A percentile compares a stretch with the other conserved stretches of the same genome.
Evolutionary conservation across 2,113 vertebrate genomes (phyloP).

Genomic region (Prunella fulvescens): DNA sequence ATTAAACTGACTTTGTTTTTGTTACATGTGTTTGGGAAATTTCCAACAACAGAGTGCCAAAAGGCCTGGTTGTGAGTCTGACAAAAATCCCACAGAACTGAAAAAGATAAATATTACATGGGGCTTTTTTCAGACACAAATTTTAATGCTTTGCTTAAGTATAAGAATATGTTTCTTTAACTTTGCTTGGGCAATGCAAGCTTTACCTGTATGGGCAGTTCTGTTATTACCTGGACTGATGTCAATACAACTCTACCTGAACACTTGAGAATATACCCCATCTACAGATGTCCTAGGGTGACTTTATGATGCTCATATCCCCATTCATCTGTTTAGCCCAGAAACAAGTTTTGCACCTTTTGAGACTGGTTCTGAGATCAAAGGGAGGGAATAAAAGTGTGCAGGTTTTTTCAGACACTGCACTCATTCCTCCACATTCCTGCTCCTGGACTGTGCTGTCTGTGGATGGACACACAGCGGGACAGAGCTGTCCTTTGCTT

Average conservation of each 20-base stretch:
- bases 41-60: constrained; percentile 75
- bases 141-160: not conserved
- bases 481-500: not conserved
- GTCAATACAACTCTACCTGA: not conserved
- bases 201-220: not conserved
- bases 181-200: not conserved
- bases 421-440: not conserved
- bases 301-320: not conserved
- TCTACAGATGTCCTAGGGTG: not conserved
- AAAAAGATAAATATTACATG: constrained; percentile 49
- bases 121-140: not conserved
- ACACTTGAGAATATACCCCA: not conserved
- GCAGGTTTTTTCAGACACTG: not conserved
- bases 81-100: constrained; percentile 54
- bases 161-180: not conserved
- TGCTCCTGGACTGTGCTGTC: not conserved
- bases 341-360: not conserved
- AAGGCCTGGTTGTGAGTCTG: constrained; percentile 65
- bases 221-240: accelerated
- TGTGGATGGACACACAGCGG: not conserved
- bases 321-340: not conserved
- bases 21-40: constrained; percentile 76
- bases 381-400: not conserved
- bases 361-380: not conserved
- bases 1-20: constrained; percentile 76